phyloP scores from a whole-genome alignment of 2,888 invertebrate genomes.

The Blera fallax region DNA sequence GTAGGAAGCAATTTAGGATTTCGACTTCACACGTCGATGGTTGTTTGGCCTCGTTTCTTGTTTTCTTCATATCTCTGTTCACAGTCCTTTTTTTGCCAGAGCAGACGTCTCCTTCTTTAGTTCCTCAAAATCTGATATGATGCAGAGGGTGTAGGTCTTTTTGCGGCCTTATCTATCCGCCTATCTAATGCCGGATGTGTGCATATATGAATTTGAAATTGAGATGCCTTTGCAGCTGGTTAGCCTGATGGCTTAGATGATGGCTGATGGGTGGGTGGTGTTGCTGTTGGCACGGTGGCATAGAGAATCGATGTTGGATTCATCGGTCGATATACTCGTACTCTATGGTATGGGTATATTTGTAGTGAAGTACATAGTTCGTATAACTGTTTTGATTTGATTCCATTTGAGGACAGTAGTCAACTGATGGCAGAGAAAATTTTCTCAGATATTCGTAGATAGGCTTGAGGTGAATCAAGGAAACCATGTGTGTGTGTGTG shows the following conservation, averaged over 20 bases:
- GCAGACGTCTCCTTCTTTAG: conserved; percentile 60
- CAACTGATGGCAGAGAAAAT: conserved; percentile 40
- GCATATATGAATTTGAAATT: conserved; percentile 71
- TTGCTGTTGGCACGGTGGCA: conserved; percentile 45
- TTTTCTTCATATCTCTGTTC: neutral
- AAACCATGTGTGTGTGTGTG: neutral
- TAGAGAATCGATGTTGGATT: conserved; percentile 23
- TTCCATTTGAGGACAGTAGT: conserved; percentile 54
- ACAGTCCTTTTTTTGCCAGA: conserved; percentile 40
- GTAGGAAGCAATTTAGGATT: conserved; percentile 67
- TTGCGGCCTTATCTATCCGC: conserved; percentile 67
- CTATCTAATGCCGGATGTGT: conserved; percentile 72
- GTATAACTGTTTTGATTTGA: conserved; percentile 61
- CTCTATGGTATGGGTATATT: neutral
- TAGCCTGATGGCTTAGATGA: conserved; percentile 53
- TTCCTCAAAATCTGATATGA: conserved; percentile 61
- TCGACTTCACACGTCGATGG: conserved; percentile 68
- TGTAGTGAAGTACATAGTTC: conserved; percentile 13
- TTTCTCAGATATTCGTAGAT: conserved; percentile 45
- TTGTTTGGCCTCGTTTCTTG: conserved; percentile 58
- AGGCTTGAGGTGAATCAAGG: conserved; percentile 19
- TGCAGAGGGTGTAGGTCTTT: conserved; percentile 66
- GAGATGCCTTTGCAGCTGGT: conserved; percentile 63
- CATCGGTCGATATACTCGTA: conserved; percentile 26
- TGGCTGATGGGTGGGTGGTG: conserved; percentile 55